Evolutionary conservation across 2,888 invertebrate genomes (phyloP).

Genomic region (Chaetogeoica ovagalla): DNA sequence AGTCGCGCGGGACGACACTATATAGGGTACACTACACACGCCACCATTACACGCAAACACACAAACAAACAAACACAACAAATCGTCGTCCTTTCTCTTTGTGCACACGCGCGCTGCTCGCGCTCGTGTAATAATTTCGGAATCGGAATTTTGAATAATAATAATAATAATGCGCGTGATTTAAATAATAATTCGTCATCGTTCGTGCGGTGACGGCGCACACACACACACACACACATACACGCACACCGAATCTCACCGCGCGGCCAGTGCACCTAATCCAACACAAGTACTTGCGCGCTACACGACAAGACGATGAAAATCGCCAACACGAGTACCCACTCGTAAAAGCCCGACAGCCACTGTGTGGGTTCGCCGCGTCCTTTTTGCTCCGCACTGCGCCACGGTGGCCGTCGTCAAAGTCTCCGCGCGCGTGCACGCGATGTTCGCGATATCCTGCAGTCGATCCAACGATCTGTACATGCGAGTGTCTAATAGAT

Average conservation of each 20-base stretch:
- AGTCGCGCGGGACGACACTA: constrained; percentile 12
- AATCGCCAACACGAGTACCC: constrained; percentile 31
- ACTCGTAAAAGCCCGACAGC: constrained; percentile 14
- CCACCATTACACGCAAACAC: too few species aligned
- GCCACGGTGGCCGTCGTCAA: constrained; percentile 8
- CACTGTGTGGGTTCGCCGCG: background rate
- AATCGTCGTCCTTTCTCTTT: constrained; percentile 48
- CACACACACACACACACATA: background rate
- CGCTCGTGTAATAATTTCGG: constrained; percentile 33
- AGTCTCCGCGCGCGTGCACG: constrained; percentile 15
- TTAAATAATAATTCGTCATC: constrained; percentile 50
- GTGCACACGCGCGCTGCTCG: background rate
- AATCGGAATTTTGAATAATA: constrained; percentile 51
- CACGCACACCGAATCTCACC: too few species aligned
- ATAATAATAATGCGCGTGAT: constrained; percentile 51
- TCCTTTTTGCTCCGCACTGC: background rate
- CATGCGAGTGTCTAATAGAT: too few species aligned
- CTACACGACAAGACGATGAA: background rate
- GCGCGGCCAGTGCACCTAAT: background rate
- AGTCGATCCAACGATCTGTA: too few species aligned
- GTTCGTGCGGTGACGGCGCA: constrained; percentile 28
- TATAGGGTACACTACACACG: too few species aligned
- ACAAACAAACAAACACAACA: constrained; percentile 29
- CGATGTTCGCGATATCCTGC: background rate
- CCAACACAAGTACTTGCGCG: background rate